Evolutionary conservation across 2,888 invertebrate species (phyloP).

Genomic region (Agapostemon virescens): DNA sequence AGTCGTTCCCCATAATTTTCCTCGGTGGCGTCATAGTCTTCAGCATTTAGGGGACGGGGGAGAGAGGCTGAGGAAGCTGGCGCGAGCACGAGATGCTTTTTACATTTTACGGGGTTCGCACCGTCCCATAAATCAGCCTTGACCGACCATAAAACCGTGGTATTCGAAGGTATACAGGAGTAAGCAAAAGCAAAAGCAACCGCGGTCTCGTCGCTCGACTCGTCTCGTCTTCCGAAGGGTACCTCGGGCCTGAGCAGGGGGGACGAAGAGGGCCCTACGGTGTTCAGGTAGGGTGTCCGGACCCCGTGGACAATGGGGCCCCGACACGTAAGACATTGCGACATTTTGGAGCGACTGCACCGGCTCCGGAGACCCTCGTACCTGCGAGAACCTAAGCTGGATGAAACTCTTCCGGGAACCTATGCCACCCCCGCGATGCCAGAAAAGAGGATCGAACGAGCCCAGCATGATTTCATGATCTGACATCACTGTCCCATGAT

Average conservation of each 20-base stretch:
- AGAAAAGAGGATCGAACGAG: not conserved
- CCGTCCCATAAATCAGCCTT: constrained; percentile 75
- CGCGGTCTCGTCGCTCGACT: constrained; percentile 27
- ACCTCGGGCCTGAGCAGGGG: not conserved
- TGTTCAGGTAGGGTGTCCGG: constrained; percentile 63
- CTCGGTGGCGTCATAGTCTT: not conserved
- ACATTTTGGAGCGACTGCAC: constrained; percentile 72
- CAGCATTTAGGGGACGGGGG: not conserved
- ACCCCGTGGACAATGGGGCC: constrained; percentile 66
- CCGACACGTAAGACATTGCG: constrained; percentile 75
- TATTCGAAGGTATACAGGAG: constrained; percentile 60
- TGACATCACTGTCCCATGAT: not conserved
- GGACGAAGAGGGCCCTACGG: not conserved
- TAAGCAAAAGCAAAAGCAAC: constrained; percentile 16
- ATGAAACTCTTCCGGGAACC: not conserved
- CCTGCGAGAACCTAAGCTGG: not conserved
- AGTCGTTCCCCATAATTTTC: not conserved
- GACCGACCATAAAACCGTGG: constrained; percentile 73
- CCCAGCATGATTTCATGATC: not conserved
- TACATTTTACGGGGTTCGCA: constrained; percentile 75
- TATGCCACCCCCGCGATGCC: not conserved
- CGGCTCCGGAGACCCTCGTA: not conserved
- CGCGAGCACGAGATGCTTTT: constrained; percentile 65
- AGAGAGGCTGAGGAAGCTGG: constrained; percentile 14
- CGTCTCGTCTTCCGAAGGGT: constrained; percentile 7